Conservation (phyloP, 2,888 invertebrate species). For the Drosophila mettleri region DNA sequence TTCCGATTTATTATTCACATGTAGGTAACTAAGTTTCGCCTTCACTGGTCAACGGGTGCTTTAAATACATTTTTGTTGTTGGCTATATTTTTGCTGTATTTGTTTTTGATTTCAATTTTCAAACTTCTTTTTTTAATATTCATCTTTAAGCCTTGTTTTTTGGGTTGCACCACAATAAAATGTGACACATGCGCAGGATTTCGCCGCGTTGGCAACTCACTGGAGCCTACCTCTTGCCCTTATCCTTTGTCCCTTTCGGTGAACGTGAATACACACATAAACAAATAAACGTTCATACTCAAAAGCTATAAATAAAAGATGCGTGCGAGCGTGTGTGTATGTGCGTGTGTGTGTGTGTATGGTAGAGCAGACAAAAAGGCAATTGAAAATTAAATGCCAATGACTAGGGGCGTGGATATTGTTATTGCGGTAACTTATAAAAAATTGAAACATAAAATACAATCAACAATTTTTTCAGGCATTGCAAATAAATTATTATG, state of each 20-base stretch:
- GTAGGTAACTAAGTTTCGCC: slow-evolving; percentile 26
- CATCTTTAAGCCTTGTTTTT: slow-evolving; percentile 47
- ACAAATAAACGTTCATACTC: slow-evolving; percentile 29
- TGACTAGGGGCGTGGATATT: slow-evolving; percentile 68
- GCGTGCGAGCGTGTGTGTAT: too few relatives aligned
- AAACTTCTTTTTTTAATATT: slow-evolving; percentile 75
- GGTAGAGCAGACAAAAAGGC: slow-evolving; percentile 73
- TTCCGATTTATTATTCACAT: background rate
- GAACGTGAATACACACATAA: background rate
- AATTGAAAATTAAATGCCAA: slow-evolving; percentile 77
- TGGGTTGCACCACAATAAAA: slow-evolving; percentile 48
- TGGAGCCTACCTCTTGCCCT: slow-evolving; percentile 9
- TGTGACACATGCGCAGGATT: slow-evolving; percentile 76
- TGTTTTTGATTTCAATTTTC: slow-evolving; percentile 47
- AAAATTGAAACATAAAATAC: slow-evolving; percentile 77
- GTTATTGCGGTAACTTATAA: slow-evolving; percentile 53
- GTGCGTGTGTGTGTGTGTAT: too few relatives aligned
- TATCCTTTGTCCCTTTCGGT: background rate
- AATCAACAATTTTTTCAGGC: slow-evolving; percentile 60
- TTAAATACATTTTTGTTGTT: slow-evolving; percentile 24
- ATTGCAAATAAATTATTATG: slow-evolving; percentile 79
- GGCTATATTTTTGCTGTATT: slow-evolving; percentile 27
- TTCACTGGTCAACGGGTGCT: slow-evolving; percentile 8
- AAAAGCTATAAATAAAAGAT: slow-evolving; percentile 73
- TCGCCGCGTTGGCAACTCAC: slow-evolving; percentile 71